Base-by-base conservation (phyloP, 2,113 vertebrate species). In the Paratilapia polleni region DNA sequence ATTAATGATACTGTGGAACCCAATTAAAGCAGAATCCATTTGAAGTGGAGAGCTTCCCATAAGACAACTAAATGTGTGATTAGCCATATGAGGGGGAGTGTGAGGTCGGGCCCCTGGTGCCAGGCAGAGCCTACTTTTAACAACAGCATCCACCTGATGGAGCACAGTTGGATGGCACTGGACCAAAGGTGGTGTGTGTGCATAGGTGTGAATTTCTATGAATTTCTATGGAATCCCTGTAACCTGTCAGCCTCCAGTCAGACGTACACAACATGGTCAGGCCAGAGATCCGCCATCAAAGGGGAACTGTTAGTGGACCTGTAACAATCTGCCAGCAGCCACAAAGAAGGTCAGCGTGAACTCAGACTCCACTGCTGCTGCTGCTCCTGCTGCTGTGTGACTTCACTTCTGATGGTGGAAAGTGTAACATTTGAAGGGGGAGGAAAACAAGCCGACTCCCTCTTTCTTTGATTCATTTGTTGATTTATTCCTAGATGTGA, bases 401-500 rank as follows among this genome's bases (percentile, higher is more conserved):
- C 80, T 83, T 58, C 26, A 61, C 82, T 86, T 88, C 59, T 77
- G 36, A 62, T 20, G 20, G 49, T 58, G 52, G 17, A 60, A 57
- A 49, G 68, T 49, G 26, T 57, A 68, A 73, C n/a, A 26, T 22
- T 17, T 19, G 36, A 17, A 0, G 41, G 61, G 52, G 13, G 59
- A 31, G 38, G 20, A 60, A 19, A 66, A 74, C 19, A 28, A 79
- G 58, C 80, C 38, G 78, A 83, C 78, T 85, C 74, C 77, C 43
- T 41, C 41, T 78, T 68, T 80, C 26, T 85, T 31, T 20, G 13
- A 81, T 61, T 61, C 20, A 47, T 76, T 41, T 83, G 36, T 82
- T 77, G 52, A 83, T 87, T 83, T 90, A 78, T 81, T 90, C 82
- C 38, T 87, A 28, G 84, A 87, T 94, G 89, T 95, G 89, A 93